A percentile compares a stretch with the other conserved stretches of the same genome.
Evolutionary conservation across 2,888 invertebrate species (phyloP).

Genomic region (Linnaemya tessellans): DNA sequence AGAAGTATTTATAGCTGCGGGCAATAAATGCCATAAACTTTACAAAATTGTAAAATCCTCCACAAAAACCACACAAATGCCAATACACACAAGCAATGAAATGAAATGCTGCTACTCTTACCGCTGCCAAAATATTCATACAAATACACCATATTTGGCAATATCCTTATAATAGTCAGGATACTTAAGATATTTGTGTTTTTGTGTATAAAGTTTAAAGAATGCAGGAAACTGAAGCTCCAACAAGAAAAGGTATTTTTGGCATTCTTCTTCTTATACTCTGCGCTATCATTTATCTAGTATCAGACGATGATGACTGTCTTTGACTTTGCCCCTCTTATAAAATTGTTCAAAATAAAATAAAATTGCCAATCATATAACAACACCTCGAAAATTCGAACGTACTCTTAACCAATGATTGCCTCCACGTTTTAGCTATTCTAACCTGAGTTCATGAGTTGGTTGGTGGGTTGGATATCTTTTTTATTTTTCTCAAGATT

Average conservation of each 20-base stretch:
- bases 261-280: not conserved
- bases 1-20: slow-evolving; percentile 59
- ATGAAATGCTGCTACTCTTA: not conserved
- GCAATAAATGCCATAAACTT: slow-evolving; percentile 57
- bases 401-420: not conserved
- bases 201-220: slow-evolving; percentile 7
- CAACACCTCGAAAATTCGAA: slow-evolving; percentile 6
- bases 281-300: slow-evolving; percentile 17
- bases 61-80: slow-evolving; percentile 22
- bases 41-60: slow-evolving; percentile 51
- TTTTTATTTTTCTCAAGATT: not conserved
- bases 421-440: not conserved
- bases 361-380: slow-evolving; percentile 53
- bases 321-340: slow-evolving; percentile 54
- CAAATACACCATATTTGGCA: not conserved
- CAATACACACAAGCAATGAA: slow-evolving; percentile 9
- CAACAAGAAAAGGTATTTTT: slow-evolving; percentile 16
- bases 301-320: slow-evolving; percentile 46
- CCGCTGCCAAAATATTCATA: not conserved
- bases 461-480: not conserved
- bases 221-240: not conserved
- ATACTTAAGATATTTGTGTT: slow-evolving; percentile 18
- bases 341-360: not conserved
- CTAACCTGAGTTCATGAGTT: not conserved
- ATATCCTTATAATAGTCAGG: not conserved